Conservation (phyloP, 2,113 vertebrate genomes). For the Sminthopsis crassicaudata region DNA sequence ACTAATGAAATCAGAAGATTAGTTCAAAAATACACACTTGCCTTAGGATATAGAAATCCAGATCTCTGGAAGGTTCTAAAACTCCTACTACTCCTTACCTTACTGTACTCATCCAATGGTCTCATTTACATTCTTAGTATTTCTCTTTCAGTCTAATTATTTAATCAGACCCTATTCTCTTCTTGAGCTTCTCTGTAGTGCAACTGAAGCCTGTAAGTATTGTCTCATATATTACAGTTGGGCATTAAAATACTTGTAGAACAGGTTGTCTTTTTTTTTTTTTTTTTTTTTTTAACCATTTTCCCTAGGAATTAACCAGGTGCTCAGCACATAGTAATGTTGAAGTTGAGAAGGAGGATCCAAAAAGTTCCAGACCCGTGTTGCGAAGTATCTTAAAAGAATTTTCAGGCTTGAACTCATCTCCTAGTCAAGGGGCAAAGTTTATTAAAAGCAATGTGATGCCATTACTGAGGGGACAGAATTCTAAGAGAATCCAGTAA, state of each 20-base stretch:
- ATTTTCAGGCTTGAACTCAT: no score
- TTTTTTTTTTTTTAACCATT: no score
- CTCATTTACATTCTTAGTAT: neutral
- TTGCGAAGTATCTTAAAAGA: no score
- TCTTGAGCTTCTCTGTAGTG: neutral
- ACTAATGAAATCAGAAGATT: neutral
- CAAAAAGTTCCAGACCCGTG: no score
- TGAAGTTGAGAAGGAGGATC: no score
- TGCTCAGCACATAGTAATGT: no score
- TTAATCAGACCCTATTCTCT: no score
- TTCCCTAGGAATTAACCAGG: no score
- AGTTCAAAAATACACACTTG: neutral
- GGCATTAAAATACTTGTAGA: neutral
- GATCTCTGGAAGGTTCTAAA: neutral
- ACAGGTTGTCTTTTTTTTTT: neutral
- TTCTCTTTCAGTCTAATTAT: neutral
- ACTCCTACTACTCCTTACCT: neutral
- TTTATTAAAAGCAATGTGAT: no score
- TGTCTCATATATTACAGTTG: neutral
- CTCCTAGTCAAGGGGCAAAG: no score
- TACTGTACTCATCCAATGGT: neutral
- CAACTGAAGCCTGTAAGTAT: neutral
- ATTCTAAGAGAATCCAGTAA: no score
- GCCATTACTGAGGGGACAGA: no score
- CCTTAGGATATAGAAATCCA: neutral